Evolutionary conservation across 2,888 invertebrate species (phyloP), one percentile per base, ranked within the genome.

Genomic region (Drosophila borealis): DNA sequence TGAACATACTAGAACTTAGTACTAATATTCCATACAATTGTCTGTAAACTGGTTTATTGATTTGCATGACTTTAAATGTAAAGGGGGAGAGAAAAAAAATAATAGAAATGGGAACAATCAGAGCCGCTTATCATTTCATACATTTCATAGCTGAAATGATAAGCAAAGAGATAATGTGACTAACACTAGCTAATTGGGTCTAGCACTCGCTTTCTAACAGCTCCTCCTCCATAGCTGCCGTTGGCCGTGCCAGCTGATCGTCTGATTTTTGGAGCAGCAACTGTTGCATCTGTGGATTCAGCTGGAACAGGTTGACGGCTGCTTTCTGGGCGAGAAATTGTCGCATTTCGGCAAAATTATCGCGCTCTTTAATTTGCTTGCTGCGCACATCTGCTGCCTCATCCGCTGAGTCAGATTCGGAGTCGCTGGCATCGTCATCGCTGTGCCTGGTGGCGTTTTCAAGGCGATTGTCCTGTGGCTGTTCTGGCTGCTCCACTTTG

Each of bases 301-400:
- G 55, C 33, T 84, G 82, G 55, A 92, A 92, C 29, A 92, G 74
- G 83, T 91, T 92, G 13, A 92, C 88, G 17, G 90, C 90, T 63
- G 91, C 87, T 66, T 92, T 92, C 60, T 91, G 89, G 17, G 90
- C 91, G 56, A 92, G 77, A 74, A 92, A 92, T 51, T 91, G 90
- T 17, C 92, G 90, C 90, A 91, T 90, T 80, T 92, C 92, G n/a
- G 90, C 90, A 78, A 90, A 92, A 41, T 91, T 90, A 61, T 92
- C 92, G 6, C 88, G 89, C 29, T 90, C 88, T 56, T 91, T 91
- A 14, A 86, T 59, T 37, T 85, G 86, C 57, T 90, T 90, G 36
- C 76, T 87, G n/a, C 83, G 88, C 3, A 2, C 29, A 29, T 29
- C 8, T 79, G 83, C 48, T 80, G 83, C 59, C 10, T 88, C 86